Percentiles rank a stretch among this genome's conserved stretches.
Evolutionary conservation across 2,888 invertebrate species (phyloP).

Genomic region (Operophtera brumata): DNA sequence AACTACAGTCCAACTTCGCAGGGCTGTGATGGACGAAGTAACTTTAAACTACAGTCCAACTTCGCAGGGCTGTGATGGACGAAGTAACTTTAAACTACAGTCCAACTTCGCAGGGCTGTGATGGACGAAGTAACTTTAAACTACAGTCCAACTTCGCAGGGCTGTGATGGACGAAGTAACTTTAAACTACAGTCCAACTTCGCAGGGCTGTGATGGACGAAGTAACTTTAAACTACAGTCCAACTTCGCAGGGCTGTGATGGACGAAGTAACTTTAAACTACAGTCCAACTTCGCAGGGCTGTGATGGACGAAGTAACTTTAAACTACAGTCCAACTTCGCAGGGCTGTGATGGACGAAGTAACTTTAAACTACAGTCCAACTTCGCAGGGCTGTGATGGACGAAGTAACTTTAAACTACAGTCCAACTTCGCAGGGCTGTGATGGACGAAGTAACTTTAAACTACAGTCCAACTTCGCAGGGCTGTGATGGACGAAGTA

Average conservation of each 20-base stretch:
- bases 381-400: slow-evolving; percentile 14
- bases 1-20: slow-evolving; percentile 19
- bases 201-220: slow-evolving; percentile 16
- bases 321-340: slow-evolving; percentile 20
- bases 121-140: slow-evolving; percentile 23
- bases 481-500: slow-evolving; percentile 17
- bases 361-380: slow-evolving; percentile 23
- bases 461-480: slow-evolving; percentile 15
- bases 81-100: slow-evolving; percentile 23
- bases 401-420: slow-evolving; percentile 24
- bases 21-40: slow-evolving; percentile 17
- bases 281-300: slow-evolving; percentile 14
- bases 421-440: slow-evolving; percentile 13
- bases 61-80: slow-evolving; percentile 15
- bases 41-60: slow-evolving; percentile 24
- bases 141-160: slow-evolving; percentile 16
- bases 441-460: slow-evolving; percentile 22
- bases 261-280: slow-evolving; percentile 23
- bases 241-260: slow-evolving; percentile 15
- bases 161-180: slow-evolving; percentile 19
- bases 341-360: slow-evolving; percentile 17
- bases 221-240: slow-evolving; percentile 22
- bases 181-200: slow-evolving; percentile 23
- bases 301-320: slow-evolving; percentile 21
- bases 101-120: slow-evolving; percentile 14